Evolutionary conservation across 2,888 invertebrate genomes (phyloP), one percentile per base, ranked within the genome.

Genomic region (Dryomyza anilis): DNA sequence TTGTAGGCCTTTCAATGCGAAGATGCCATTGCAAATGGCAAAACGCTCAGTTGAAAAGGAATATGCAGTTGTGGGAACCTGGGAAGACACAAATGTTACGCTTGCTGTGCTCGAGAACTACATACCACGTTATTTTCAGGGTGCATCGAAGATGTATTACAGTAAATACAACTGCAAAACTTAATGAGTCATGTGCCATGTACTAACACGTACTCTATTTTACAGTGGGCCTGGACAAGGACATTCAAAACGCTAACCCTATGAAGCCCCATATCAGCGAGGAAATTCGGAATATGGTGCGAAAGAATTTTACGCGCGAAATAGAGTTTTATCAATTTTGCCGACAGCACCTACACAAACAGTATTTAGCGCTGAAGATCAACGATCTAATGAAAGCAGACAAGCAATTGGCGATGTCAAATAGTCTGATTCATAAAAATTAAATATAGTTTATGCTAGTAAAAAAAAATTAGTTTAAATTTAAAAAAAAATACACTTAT

Each of bases 291-390:
- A 88, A 94, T 45, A 89, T 94, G 66, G 91, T 95, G 12, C 87
- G 94, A 66, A 87, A 87, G 50, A 95, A 95, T 83, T 94, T 95
- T 81, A 94, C 94, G 0, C 86, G 91, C 30, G 95, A 95, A 84
- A 92, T 94, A n/a, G 95, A 95, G 76, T 94, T 95, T 82, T 95
- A 95, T 82, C 91, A 95, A 76, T 95, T 95, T 81, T 94, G 94
- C 81, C 89, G 89, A 70, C 94, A 95, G 78, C 86, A 94, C 72
- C 85, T 95, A 21, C 89, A 94, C 76, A 86, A 89, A 79, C 95
- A 95, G 74, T 87, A 91, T 66, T 84, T 90, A 60, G 93, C 94
- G 0, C 81, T 93, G 0, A 86, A 76, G 64, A 70, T 80, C 10
- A 71, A 76, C 14, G 76, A 80, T 30, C 71, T 76, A 30, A 75